Base-by-base conservation (phyloP, 2,888 invertebrate species). In the Amphipoea lucens region DNA sequence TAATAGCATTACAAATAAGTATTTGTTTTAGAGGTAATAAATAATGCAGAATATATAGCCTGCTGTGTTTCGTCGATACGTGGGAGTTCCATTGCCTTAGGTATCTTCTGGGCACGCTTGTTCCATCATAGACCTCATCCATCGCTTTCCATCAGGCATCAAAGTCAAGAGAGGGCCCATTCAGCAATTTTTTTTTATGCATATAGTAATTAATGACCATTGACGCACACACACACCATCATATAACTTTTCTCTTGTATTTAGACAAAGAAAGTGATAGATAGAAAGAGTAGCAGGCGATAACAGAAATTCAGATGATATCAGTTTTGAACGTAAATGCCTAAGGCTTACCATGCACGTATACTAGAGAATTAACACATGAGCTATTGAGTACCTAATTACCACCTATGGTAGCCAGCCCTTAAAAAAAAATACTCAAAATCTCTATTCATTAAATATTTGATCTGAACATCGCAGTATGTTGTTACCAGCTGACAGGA, bases 21-120 rank as follows among this genome's bases (percentile, higher is more conserved):
- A 77, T 89, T 89, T 78, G 77, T 83, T 89, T 75, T 75, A 81
- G 77, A 84, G 71, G 81, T 74, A 78, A 77, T 84, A 73, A 83
- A 68, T 82, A 82, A 72, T 73, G n/a, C 51, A 45, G 57, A 67
- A 72, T 36, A 36, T 1, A 1, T 36, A 36, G 36, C 36, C 36
- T 36, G 36, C 36, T 2, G 36, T 36, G 36, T 36, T 36, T 36
- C 36, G 36, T 2, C 36, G 36, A 36, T 36, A 3, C 36, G 36
- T 36, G 36, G 36, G 36, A 36, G 36, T 36, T 36, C 36, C 36
- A 36, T 2, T 36, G 36, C 36, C 36, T 36, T 36, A 36, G 36
- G 36, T 3, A 36, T 36, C 36, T 36, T 36, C 36, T 36, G 36
- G 36, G 36, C 36, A 29, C 29, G 29, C 29, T 29, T 29, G 29